A percentile compares a stretch with the other conserved stretches of the same genome.
These are phyloP conservation scores for Oreocharis arfaki DNA, from an alignment of 2,113 vertebrate genomes.

Conservation along the genomic window DNA sequence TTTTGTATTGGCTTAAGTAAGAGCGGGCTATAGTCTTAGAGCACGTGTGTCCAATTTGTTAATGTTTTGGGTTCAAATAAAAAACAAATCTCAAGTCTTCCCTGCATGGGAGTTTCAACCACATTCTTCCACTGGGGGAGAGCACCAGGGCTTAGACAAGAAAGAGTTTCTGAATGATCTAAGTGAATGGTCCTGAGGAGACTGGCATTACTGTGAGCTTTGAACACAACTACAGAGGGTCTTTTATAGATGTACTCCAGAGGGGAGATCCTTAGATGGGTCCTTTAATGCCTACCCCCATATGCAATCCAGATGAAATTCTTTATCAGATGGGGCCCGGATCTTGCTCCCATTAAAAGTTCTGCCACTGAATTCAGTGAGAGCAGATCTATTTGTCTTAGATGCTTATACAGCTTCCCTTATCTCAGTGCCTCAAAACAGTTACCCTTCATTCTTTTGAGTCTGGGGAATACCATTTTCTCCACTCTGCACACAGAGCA, in stretches of 20 bases:
- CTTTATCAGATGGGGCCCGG: conserved; percentile 40
- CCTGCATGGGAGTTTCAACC: conserved; percentile 55
- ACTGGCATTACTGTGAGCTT: conserved; percentile 50
- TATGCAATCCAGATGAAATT: conserved; percentile 65
- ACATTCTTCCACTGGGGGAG: conserved; percentile 49
- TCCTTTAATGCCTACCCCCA: conserved; percentile 59
- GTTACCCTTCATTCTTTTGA: not conserved
- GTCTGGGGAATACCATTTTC: not conserved
- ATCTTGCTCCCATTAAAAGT: conserved; percentile 47
- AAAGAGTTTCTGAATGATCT: conserved; percentile 57
- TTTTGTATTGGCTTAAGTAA: conserved; percentile 24
- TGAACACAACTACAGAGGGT: conserved; percentile 60
- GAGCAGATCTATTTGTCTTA: conserved; percentile 4
- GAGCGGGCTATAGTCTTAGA: not conserved
- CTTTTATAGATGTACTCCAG: conserved; percentile 57
- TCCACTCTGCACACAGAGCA: not conserved
- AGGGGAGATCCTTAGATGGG: conserved; percentile 62
- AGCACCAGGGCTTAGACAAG: conserved; percentile 40
- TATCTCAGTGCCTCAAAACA: not conserved
- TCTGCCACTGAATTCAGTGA: conserved; percentile 36
- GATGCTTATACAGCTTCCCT: not conserved
- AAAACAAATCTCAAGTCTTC: conserved; percentile 49
- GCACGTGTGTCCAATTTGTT: conserved; percentile 59
- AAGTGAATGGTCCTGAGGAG: conserved; percentile 63
- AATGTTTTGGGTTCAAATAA: conserved; percentile 57